These are phyloP conservation scores for Ormyrus nitidulus DNA, from an alignment of 2,888 invertebrate genomes.

Conservation along the genomic window DNA sequence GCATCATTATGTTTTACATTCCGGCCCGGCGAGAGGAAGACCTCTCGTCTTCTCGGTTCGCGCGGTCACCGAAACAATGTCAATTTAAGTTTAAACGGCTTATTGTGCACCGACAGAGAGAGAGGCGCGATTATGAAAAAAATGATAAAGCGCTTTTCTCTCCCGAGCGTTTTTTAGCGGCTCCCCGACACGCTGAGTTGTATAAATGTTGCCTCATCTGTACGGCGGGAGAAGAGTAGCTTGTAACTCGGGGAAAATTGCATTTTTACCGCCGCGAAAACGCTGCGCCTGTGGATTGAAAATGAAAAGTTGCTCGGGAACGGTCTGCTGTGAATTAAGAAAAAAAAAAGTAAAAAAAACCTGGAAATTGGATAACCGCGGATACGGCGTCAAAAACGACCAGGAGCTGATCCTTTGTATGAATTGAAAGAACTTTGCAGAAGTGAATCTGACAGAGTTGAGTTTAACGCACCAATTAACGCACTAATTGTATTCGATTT, in stretches of 20 bases:
- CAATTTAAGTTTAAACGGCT: conserved; percentile 49
- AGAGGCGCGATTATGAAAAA: neutral
- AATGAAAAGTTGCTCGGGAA: too few species aligned
- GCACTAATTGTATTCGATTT: too few species aligned
- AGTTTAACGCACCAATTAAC: too few species aligned
- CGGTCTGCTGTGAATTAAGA: neutral
- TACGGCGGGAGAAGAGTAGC: too few species aligned
- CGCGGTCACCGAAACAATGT: conserved; percentile 20
- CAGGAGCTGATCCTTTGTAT: too few species aligned
- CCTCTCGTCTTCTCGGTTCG: neutral
- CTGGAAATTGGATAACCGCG: too few species aligned
- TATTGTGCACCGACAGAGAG: conserved; percentile 20
- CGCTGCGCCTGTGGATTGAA: neutral
- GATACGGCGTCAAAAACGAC: too few species aligned
- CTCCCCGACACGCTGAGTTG: too few species aligned
- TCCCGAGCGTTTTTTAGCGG: neutral
- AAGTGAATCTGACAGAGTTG: too few species aligned
- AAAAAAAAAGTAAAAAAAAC: neutral
- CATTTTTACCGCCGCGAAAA: conserved; percentile 10
- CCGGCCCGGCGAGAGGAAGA: neutral
- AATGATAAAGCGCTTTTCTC: conserved; percentile 6
- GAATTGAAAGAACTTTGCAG: too few species aligned
- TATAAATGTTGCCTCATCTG: too few species aligned
- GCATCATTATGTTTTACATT: conserved; percentile 52
- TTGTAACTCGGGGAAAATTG: neutral